These are phyloP conservation scores for Setipinna tenuifilis DNA, from an alignment of 2,797 vertebrate genomes.

Conservation along the genomic window DNA sequence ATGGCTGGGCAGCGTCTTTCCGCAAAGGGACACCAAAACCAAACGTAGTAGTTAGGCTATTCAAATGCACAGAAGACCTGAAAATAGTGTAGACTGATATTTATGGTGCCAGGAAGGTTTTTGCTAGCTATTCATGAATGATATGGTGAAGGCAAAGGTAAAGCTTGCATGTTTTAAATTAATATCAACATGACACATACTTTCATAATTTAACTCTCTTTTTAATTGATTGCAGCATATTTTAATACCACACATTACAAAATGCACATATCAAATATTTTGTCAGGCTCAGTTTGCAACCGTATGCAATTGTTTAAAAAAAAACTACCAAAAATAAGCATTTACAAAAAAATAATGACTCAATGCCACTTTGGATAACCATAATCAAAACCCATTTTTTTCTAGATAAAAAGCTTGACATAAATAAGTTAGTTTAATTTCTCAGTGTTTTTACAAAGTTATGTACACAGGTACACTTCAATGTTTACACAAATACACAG, in stretches of 20 bases:
- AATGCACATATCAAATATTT: slow-evolving; percentile 81
- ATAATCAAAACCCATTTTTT: slow-evolving; percentile 80
- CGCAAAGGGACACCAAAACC: neutral
- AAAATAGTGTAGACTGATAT: neutral
- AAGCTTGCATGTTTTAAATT: neutral
- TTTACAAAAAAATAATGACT: slow-evolving; percentile 88
- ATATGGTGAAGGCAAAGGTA: neutral
- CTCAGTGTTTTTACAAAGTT: slow-evolving; percentile 97
- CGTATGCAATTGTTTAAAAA: slow-evolving; percentile 73
- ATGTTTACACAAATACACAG: slow-evolving; percentile 79
- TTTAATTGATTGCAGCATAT: slow-evolving; percentile 89
- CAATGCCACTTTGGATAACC: slow-evolving; percentile 95
- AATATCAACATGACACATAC: neutral
- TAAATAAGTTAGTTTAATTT: slow-evolving; percentile 99
- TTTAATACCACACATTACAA: slow-evolving; percentile 87
- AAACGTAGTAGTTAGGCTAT: neutral
- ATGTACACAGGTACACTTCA: slow-evolving; percentile 80
- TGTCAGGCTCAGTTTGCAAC: slow-evolving; percentile 98
- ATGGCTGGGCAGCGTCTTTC: neutral
- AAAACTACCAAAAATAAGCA: slow-evolving; percentile 82
- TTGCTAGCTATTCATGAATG: neutral
- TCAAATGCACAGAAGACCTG: neutral
- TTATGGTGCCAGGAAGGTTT: neutral
- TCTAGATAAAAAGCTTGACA: slow-evolving; percentile 88
- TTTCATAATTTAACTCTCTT: slow-evolving; percentile 75